Base-by-base conservation (phyloP, 37 sponge, comb jelly and placozoan species). In the Ianthella basta region DNA sequence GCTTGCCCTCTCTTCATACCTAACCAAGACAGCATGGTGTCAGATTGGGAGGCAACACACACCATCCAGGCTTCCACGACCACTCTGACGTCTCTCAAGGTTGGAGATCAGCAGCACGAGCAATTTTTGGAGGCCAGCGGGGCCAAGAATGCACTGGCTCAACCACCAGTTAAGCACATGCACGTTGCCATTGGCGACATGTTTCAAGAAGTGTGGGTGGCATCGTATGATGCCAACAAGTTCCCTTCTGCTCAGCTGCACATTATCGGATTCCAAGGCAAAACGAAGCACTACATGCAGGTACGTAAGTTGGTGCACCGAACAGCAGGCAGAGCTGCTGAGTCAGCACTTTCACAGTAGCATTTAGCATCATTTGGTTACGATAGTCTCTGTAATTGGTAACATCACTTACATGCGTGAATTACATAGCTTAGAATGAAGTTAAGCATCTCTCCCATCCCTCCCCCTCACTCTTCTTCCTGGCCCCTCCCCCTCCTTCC, bases 191-290 rank as follows among this genome's bases (percentile, higher is more conserved):
- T 59, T 25, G 90, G 90, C 18, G 90, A 93, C 85, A 84, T 93
- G 35, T 87, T 87, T 36, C 73, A 93, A 78, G 93, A 93, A 60
- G 82, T 93, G 23, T 93, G 93, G 93, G 74, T 93, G 53, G 78
- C 87, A 40, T 59, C 64, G 44, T 72, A 85, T 60, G 30, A 35
- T 44, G 41, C 38, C 15, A 38, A 25, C 8, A 83, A 82, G 72
- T 50, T 81, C 29, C 50, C 63, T 44, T n/a, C 68, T 32, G 36
- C 86, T 25, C 79, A 87, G 36, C 63, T 91, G 14, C 50, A 50
- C 41, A 87, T 93, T 54, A 83, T 93, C 82, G 87, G 82, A 59
- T 93, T 93, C 88, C 87, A 78, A 59, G 88, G 86, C 37, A 87
- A 83, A 82, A 69, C 88, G 12, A 85, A 80, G 18, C 82, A 80